phyloP scores from a whole-genome alignment of 2,797 vertebrate genomes.

The Gymnothorax javanicus region DNA sequence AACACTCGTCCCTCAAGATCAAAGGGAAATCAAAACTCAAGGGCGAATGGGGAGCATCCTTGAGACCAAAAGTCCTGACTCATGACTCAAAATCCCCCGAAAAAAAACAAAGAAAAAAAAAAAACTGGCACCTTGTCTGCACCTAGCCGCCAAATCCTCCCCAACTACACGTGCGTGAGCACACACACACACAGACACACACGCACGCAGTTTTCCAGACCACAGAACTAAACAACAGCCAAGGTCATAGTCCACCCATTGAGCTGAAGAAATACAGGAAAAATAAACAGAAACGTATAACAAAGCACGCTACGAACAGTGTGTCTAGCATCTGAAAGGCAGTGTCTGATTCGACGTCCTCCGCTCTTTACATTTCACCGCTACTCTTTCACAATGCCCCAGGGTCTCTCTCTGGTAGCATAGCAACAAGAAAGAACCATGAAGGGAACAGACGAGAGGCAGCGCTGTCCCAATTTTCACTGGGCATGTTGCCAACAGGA shows the following conservation, averaged over 20 bases:
- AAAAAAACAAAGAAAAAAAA: too few relatives aligned
- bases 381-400: constrained; percentile 54
- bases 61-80: neutral
- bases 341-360: constrained; percentile 33
- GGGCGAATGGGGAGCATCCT: neutral
- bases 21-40: neutral
- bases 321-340: constrained; percentile 10
- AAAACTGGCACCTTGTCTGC: neutral
- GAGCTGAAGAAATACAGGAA: neutral
- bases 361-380: constrained; percentile 57
- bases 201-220: too few relatives aligned
- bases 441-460: constrained; percentile 63
- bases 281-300: constrained; percentile 30
- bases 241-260: neutral
- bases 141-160: neutral
- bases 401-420: constrained; percentile 64
- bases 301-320: constrained; percentile 38
- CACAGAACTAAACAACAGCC: neutral
- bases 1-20: neutral
- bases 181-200: too few relatives aligned
- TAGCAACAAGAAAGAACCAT: constrained; percentile 71
- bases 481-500: constrained; percentile 63
- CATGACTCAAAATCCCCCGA: neutral
- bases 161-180: too few relatives aligned
- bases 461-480: constrained; percentile 74